Conservation (phyloP, 2,888 invertebrate genomes). For the Cheilosia scutellata region DNA sequence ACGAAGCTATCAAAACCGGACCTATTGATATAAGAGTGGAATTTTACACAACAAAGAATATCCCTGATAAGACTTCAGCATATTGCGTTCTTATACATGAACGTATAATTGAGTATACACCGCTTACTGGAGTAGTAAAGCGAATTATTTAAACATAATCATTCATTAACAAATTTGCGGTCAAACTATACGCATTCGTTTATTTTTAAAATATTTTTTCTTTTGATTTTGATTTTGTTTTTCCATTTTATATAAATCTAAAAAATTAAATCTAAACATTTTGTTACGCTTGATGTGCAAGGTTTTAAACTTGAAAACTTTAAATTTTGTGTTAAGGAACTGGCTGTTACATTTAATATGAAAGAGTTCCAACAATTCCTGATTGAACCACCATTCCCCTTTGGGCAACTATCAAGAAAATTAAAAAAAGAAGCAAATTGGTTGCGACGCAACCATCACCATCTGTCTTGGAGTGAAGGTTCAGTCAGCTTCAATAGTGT, state of each 20-base stretch:
- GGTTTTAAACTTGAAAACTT: slow-evolving; percentile 15
- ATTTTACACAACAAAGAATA: slow-evolving; percentile 76
- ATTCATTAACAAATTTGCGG: too few relatives aligned
- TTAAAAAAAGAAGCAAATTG: too few relatives aligned
- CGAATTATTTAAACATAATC: slow-evolving; percentile 3
- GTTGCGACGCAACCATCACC: too few relatives aligned
- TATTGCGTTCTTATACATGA: slow-evolving; percentile 75
- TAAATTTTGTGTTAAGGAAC: slow-evolving; percentile 14
- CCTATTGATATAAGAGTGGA: slow-evolving; percentile 78
- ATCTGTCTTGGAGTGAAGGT: too few relatives aligned
- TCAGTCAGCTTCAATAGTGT: too few relatives aligned
- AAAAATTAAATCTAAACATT: background rate
- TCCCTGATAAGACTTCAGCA: slow-evolving; percentile 77
- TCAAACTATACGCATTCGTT: background rate
- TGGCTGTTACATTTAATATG: background rate
- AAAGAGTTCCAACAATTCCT: background rate
- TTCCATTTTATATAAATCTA: too few relatives aligned
- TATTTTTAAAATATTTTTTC: background rate
- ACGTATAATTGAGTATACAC: slow-evolving; percentile 34
- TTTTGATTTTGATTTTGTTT: too few relatives aligned
- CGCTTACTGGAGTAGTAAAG: slow-evolving; percentile 22
- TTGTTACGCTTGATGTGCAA: slow-evolving; percentile 2
- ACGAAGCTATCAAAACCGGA: slow-evolving; percentile 77
- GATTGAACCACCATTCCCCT: too few relatives aligned
- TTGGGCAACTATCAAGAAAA: too few relatives aligned